Evolutionary conservation across 2,113 vertebrate species (phyloP).

Genomic region (Nymphicus hollandicus): DNA sequence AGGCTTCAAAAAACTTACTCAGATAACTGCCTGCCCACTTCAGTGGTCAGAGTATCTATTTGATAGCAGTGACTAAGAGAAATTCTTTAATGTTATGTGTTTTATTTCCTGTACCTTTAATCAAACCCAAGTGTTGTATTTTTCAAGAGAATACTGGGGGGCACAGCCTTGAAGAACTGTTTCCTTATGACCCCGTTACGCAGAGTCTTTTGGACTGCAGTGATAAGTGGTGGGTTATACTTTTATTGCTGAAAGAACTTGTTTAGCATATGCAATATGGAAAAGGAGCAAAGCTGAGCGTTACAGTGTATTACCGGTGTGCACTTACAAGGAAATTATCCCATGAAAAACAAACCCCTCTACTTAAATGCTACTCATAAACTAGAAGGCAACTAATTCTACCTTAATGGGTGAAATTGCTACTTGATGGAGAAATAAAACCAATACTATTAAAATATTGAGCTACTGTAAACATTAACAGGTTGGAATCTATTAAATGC

Average conservation of each 20-base stretch:
- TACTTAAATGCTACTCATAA: conserved; percentile 36
- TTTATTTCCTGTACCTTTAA: background rate
- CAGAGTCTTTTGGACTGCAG: background rate
- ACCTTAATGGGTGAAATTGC: conserved; percentile 29
- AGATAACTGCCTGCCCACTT: background rate
- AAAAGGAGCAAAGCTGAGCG: background rate
- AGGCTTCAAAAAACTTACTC: background rate
- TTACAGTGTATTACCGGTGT: background rate
- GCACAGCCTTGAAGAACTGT: background rate
- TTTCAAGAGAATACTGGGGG: background rate
- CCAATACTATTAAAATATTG: conserved; percentile 20
- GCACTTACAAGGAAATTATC: conserved; percentile 45
- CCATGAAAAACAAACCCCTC: conserved; percentile 35
- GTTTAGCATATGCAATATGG: conserved; percentile 36
- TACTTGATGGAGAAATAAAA: conserved; percentile 43
- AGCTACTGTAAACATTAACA: background rate
- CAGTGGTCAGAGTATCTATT: background rate
- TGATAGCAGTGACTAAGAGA: background rate
- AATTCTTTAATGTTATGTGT: background rate
- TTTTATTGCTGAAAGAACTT: conserved; percentile 27
- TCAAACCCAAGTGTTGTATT: background rate
- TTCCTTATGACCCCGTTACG: background rate
- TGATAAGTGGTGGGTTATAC: background rate
- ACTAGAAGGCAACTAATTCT: conserved; percentile 38
- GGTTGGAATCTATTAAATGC: conserved; percentile 19